Evolutionary conservation across 2,888 invertebrate genomes (phyloP), one percentile per base, ranked within the genome.

Genomic region (Lepidocyrtoides sp.): DNA sequence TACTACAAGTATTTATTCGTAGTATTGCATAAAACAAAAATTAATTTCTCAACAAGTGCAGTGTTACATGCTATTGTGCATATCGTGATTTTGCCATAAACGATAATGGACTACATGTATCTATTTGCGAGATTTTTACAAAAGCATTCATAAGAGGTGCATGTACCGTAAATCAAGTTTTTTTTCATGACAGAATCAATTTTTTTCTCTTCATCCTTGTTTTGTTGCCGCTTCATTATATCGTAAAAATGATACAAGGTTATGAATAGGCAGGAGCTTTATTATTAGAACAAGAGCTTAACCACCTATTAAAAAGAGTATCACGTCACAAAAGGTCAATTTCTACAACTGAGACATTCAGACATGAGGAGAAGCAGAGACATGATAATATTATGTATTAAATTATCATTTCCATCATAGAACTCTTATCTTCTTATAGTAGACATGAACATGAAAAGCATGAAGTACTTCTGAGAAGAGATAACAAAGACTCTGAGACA

Each of bases 171-270:
- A 72, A 72, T 72, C 44, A 72, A 44, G 72, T n/a, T n/a, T 72
- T 44, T 72, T 72, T 72, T 44, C 72, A 72, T 23, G 44, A 44
- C 72, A 72, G 44, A 72, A 44, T 72, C 72, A 72, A 44, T 72
- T 72, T 44, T 14, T 72, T 44, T 23, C 44, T 12, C 72, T 41
- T 72, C 69, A 79, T 32, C 54, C 54, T n/a, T n/a, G n/a, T n/a
- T n/a, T 79, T 29, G 51, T 79, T 54, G 77, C 54, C 51, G 54
- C 77, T 79, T 51, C 77, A 29, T 79, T 79, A 54, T 29, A 26
- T 51, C 54, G 32, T 51, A 79, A 79, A 79, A 54, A 54, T 79
- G 29, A 51, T 79, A 79, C 77, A 79, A 79, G 77, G 77, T 79
- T 79, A 54, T 51, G 29, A 79, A 20, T 72, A 72, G 72, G 72